phyloP scores from a whole-genome alignment of 2,797 vertebrate genomes.

The Scomberomorus guttatus region DNA sequence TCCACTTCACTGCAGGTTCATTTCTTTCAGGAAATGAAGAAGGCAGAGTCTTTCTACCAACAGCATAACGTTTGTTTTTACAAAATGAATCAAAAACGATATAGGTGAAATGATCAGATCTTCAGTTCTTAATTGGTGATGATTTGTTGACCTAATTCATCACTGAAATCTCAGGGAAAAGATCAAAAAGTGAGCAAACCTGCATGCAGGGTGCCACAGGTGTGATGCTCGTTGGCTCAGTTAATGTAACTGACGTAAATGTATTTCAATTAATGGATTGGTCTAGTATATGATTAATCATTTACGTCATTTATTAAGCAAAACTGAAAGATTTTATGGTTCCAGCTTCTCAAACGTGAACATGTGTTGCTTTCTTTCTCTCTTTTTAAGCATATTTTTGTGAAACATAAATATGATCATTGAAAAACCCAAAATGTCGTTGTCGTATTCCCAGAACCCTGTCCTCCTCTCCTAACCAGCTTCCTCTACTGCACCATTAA shows the following conservation, averaged over 20 bases:
- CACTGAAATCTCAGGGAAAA: not conserved
- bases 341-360: not conserved
- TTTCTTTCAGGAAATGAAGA: slow-evolving; percentile 18
- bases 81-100: not conserved
- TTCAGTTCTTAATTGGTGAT: not conserved
- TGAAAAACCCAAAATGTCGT: too few relatives aligned
- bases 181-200: not conserved
- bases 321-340: not conserved
- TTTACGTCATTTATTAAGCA: not conserved
- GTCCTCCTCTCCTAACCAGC: not conserved
- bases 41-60: not conserved
- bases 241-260: too few relatives aligned
- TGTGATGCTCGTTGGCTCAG: slow-evolving; percentile 9
- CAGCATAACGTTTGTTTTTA: not conserved
- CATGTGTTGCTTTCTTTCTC: not conserved
- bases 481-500: not conserved
- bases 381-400: not conserved
- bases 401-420: not conserved
- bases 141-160: not conserved
- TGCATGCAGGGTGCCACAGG: not conserved
- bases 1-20: not conserved
- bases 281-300: not conserved
- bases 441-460: too few relatives aligned
- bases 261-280: not conserved
- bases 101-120: not conserved